Percentiles rank a stretch among this genome's conserved stretches.
Evolutionary conservation across 2,888 invertebrate genomes (phyloP).

Genomic region (Agapetus fuscipes): DNA sequence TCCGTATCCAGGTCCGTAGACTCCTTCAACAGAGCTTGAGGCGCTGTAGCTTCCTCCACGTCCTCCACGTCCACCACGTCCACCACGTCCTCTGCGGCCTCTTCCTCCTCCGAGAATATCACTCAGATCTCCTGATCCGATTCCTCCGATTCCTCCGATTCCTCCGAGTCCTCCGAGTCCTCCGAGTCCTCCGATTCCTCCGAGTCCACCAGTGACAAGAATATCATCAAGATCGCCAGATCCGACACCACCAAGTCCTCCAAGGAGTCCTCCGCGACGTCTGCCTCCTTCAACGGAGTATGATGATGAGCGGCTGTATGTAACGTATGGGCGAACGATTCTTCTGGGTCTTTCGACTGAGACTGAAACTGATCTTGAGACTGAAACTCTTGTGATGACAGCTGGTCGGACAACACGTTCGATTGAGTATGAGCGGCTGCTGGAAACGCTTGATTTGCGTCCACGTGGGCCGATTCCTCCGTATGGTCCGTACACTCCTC

Average conservation of each 20-base stretch:
- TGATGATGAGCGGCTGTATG: neutral
- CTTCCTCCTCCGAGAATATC: neutral
- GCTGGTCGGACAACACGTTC: neutral
- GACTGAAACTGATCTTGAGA: neutral
- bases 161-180: neutral
- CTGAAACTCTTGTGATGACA: neutral
- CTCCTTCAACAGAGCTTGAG: neutral
- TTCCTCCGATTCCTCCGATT: neutral
- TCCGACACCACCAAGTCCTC: neutral
- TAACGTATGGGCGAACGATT: neutral
- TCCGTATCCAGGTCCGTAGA: neutral
- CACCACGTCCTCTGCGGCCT: neutral
- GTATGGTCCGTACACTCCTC: neutral
- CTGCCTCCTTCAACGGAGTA: neutral
- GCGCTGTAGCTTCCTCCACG: neutral
- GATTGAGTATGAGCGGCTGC: neutral
- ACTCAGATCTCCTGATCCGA: neutral
- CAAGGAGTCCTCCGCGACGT: neutral
- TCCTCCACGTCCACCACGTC: neutral
- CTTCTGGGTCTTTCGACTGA: neutral
- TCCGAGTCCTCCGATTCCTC: neutral
- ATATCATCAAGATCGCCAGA: neutral
- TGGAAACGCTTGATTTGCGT: neutral
- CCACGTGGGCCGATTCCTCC: neutral
- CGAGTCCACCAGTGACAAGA: neutral